Percentiles rank a stretch among this genome's conserved stretches.
These are phyloP conservation scores for Whitmania pigra DNA, from an alignment of 1,140 invertebrate species.

Conservation along the genomic window DNA sequence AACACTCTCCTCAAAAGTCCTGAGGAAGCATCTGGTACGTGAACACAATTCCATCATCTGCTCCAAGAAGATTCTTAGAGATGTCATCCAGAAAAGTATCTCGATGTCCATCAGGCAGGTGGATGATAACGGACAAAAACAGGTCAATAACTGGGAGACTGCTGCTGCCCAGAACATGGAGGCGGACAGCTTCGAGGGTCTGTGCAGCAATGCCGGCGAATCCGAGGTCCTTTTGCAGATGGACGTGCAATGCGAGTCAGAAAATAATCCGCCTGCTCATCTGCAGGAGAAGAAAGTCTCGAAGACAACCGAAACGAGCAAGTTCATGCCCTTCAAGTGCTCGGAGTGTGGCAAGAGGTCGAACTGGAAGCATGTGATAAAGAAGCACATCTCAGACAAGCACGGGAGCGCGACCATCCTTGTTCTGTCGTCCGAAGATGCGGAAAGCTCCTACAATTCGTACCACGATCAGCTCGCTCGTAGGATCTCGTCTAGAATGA, in stretches of 20 bases:
- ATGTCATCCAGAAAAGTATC: not conserved
- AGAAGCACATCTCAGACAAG: conserved; percentile 70
- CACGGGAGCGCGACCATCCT: conserved; percentile 46
- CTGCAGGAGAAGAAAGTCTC: conserved; percentile 33
- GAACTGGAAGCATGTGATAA: conserved; percentile 69
- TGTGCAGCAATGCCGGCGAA: not conserved
- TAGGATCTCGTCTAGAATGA: too few species aligned
- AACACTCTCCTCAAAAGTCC: not conserved
- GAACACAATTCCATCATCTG: not conserved
- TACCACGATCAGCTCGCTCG: too few species aligned
- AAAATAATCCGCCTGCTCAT: not conserved
- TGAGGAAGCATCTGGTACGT: not conserved
- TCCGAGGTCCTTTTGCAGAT: conserved; percentile 1
- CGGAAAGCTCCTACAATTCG: too few species aligned
- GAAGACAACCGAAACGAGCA: conserved; percentile 32
- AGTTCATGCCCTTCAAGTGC: conserved; percentile 53
- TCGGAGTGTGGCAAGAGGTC: conserved; percentile 70
- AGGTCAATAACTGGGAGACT: too few species aligned
- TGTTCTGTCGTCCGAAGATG: too few species aligned
- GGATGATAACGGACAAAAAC: too few species aligned
- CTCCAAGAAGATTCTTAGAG: conserved; percentile 35
- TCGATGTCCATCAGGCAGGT: not conserved
- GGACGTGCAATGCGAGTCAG: not conserved
- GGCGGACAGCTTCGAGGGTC: not conserved
- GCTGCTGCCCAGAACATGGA: too few species aligned